Evolutionary conservation across 1,140 invertebrate genomes (phyloP).

Genomic region (Andricus grossulariae): DNA sequence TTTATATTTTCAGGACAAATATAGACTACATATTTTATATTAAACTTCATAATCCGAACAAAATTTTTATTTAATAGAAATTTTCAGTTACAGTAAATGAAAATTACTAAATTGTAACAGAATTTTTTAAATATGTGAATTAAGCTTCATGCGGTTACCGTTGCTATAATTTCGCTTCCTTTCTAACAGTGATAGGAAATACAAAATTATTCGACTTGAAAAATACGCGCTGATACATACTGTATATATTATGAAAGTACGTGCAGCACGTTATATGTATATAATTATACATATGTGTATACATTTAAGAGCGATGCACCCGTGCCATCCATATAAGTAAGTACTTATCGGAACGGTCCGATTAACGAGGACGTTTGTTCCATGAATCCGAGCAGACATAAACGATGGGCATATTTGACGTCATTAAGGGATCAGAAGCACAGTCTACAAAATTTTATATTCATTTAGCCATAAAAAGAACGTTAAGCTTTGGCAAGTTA

Average conservation of each 20-base stretch:
- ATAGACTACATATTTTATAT: no score
- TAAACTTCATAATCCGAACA: no score
- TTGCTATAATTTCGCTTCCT: no score
- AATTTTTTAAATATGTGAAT: no score
- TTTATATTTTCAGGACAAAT: no score
- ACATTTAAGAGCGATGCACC: slow-evolving; percentile 22
- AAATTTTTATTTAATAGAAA: no score
- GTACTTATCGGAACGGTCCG: slow-evolving; percentile 19
- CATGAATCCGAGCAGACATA: not conserved
- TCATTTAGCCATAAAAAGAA: no score
- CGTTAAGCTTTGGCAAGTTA: not conserved
- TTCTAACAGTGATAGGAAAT: no score
- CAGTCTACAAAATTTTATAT: not conserved
- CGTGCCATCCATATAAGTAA: slow-evolving; percentile 23
- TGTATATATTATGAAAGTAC: not conserved
- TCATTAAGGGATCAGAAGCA: not conserved
- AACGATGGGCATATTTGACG: slow-evolving; percentile 5
- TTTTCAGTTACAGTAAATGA: no score
- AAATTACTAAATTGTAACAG: no score
- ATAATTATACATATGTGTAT: not conserved
- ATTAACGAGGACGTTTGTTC: slow-evolving; percentile 27
- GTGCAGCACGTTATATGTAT: not conserved
- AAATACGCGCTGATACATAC: not conserved
- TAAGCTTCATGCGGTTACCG: no score
- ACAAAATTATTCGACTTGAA: not conserved